Base-by-base conservation (phyloP, 2,797 vertebrate genomes). In the Pyrocephalus nanus region DNA sequence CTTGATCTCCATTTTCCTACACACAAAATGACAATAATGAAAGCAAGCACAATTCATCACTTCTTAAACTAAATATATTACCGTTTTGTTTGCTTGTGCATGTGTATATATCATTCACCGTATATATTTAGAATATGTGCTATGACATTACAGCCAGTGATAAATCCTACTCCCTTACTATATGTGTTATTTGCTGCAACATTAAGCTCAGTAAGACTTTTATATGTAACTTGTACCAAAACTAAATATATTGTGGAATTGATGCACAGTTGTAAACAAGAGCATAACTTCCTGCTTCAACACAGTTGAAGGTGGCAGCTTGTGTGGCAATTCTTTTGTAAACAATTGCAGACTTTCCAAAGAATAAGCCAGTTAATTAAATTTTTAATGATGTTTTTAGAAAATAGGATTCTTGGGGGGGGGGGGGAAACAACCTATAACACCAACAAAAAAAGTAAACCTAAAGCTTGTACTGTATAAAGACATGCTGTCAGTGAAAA, bases 201-300 rank as follows among this genome's bases (percentile, higher is more conserved):
- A 97, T 97, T 96, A 97, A 96, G 88, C 95, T 95, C 91, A 58
- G 85, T 96, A 87, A 94, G 94, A 96, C 95, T 96, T 97, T 96
- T 92, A 92, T 94, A 95, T 91, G 91, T 94, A 97, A 91, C 94
- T 94, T 96, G 91, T 92, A 96, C 95, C 92, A 94, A 95, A 97
- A 94, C 85, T 29, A 95, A 95, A 96, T 97, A 95, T 95, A 93
- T 87, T 92, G 92, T 94, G 88, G 93, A 94, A 95, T 58, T 95
- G 96, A 97, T 94, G 95, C 92, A 84, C 69, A 90, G 92, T 83
- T 96, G 92, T 97, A 97, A 97, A 95, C 84, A 94, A 83, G 88
- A 77, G 62, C 91, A 87, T 92, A 95, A 96, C 91, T 91, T 96
- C 86, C 80, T 26, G 6, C 71, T 67, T 93, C 91, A 90, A 32